Percentiles rank a stretch among this genome's conserved stretches.
Conservation (phyloP, 1,140 invertebrate species). For the Diabrotica undecimpunctata region DNA sequence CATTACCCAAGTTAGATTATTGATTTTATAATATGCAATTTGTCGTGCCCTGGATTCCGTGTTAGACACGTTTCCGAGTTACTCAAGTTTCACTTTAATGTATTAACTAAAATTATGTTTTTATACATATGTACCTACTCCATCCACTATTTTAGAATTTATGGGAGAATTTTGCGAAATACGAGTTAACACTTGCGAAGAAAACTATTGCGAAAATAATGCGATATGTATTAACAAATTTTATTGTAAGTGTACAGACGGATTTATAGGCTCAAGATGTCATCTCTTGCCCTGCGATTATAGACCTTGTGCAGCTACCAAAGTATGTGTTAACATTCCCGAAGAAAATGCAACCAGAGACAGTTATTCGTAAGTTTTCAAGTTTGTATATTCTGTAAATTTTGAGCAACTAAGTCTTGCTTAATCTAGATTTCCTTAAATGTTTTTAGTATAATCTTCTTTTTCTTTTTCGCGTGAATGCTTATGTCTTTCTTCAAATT, state of each 20-base stretch:
- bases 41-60: too few relatives aligned
- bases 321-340: slow-evolving; percentile 53
- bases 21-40: too few relatives aligned
- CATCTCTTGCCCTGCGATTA: slow-evolving; percentile 56
- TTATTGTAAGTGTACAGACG: slow-evolving; percentile 57
- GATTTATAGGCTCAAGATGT: slow-evolving; percentile 56
- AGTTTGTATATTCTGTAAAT: slow-evolving; percentile 8
- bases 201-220: slow-evolving; percentile 55
- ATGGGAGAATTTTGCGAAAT: slow-evolving; percentile 51
- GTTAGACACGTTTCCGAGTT: too few relatives aligned
- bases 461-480: too few relatives aligned
- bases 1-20: too few relatives aligned
- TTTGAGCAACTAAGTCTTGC: background rate
- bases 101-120: too few relatives aligned
- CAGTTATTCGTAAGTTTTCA: slow-evolving; percentile 44
- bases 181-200: slow-evolving; percentile 47
- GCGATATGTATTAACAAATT: slow-evolving; percentile 55
- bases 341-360: slow-evolving; percentile 41
- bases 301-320: slow-evolving; percentile 51
- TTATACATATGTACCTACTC: too few relatives aligned
- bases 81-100: too few relatives aligned
- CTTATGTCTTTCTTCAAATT: too few relatives aligned
- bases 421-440: too few relatives aligned
- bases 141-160: slow-evolving; percentile 27
- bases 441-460: too few relatives aligned